Base-by-base conservation (phyloP, 2,113 vertebrate species). In the Nothoprocta perdicaria region DNA sequence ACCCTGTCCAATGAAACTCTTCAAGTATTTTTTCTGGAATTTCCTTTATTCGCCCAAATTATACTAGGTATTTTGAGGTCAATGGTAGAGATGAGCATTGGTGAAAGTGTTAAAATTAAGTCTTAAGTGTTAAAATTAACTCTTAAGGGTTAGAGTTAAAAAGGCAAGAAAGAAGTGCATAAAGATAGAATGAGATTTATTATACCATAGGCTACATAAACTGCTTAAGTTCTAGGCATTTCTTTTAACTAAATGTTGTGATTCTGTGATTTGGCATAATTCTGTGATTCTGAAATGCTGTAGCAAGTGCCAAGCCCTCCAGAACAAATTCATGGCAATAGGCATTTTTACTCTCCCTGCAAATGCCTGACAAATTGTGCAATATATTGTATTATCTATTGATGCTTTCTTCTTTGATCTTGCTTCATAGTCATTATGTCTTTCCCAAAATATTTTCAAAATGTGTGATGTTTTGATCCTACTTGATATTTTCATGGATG, bases 371-470 rank as follows among this genome's bases (percentile, higher is more conserved):
- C 14, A 58, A 63, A 33, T 58, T 80, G 40, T 10, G 33, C 13
- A 23, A 21, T 75, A 45, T 43, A 31, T 35, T 72, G 29, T n/a
- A 50, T 69, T 84, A 68, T 73, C 26, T 79, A 11, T 45, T 27
- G 19, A 41, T 88, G 72, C n/a, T 76, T 76, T 80, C 85, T n/a
- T 29, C 65, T 86, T 94, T 84, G 31, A 24, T 74, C 41, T 84
- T 72, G 2, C 27, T 80, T 80, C 1, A 1, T 43, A 63, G 31
- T 23, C 67, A 10, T 46, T 67, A 4, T 53, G 12, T 18, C 31
- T 75, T 86, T 80, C 57, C 57, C 78, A 69, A 84, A 84, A 65
- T 1, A 0, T 41, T 90, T 80, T 29, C 66, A 45, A 86, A 79
- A 29, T 12, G 3, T 48, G 6, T 31, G 33, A 81, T 52, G n/a